Conservation (phyloP, 2,113 vertebrate genomes). For the Tyto alba region DNA sequence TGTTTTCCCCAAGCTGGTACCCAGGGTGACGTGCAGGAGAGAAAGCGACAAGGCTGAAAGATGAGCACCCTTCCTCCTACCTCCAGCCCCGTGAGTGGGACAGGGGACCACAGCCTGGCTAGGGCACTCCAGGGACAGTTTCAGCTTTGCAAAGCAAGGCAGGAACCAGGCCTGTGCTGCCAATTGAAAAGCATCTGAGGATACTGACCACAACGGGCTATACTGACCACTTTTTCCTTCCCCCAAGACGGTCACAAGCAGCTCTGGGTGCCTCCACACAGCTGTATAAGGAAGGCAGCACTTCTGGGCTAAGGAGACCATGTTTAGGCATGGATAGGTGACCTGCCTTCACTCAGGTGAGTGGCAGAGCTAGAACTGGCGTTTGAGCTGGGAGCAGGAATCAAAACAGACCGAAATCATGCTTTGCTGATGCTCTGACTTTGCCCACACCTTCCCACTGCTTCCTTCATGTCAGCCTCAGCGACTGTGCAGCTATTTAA, state of each 20-base stretch:
- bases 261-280: neutral
- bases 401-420: neutral
- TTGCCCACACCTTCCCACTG: neutral
- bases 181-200: neutral
- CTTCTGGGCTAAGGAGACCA: neutral
- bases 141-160: neutral
- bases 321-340: neutral
- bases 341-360: neutral
- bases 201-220: rapidly evolving
- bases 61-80: neutral
- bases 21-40: neutral
- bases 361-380: neutral
- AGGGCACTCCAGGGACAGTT: neutral
- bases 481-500: neutral
- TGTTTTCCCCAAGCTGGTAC: neutral
- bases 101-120: neutral
- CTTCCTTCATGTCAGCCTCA: neutral
- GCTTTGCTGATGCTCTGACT: rapidly evolving
- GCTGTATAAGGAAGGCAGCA: neutral
- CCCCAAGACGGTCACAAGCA: neutral
- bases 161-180: neutral
- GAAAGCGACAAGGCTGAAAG: neutral
- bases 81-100: neutral
- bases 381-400: neutral
- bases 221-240: too few relatives aligned